Percentiles rank a stretch among this genome's conserved stretches.
Conservation (phyloP, 2,113 vertebrate species). For the Heterotis niloticus region DNA sequence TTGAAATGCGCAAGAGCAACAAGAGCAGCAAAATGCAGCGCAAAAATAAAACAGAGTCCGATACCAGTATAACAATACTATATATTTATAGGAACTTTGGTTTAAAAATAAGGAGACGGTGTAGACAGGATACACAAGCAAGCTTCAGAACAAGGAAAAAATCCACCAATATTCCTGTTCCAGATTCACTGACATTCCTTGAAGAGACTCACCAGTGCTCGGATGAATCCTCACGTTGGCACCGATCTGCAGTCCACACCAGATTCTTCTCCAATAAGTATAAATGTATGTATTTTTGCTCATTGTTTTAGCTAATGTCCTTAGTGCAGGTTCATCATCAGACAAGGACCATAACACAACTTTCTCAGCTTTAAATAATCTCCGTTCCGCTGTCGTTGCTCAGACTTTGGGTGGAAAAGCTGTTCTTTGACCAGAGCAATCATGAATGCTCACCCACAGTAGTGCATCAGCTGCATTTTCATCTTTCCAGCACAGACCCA, state of each 20-base stretch:
- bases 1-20: not conserved
- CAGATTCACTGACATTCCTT: constrained; percentile 13
- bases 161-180: constrained; percentile 22
- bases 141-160: constrained; percentile 54
- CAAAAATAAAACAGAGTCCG: constrained; percentile 35
- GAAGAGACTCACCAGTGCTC: not conserved
- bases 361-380: constrained; percentile 56
- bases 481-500: constrained; percentile 29
- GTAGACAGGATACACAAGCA: constrained; percentile 65
- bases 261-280: constrained; percentile 12
- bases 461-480: constrained; percentile 44
- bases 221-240: not conserved
- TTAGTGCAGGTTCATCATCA: constrained; percentile 64
- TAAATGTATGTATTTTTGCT: constrained; percentile 22
- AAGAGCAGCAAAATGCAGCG: not conserved
- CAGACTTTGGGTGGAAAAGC: constrained; percentile 35
- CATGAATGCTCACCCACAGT: constrained; percentile 21
- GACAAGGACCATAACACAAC: constrained; percentile 47
- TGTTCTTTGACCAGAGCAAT: constrained; percentile 17
- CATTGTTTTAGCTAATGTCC: constrained; percentile 42
- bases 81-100: constrained; percentile 67
- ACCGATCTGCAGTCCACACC: constrained; percentile 12
- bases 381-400: constrained; percentile 42
- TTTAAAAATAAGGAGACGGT: constrained; percentile 60
- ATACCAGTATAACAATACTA: constrained; percentile 53